Evolutionary conservation across 2,888 invertebrate species (phyloP).

Genomic region (Catonia carolina): DNA sequence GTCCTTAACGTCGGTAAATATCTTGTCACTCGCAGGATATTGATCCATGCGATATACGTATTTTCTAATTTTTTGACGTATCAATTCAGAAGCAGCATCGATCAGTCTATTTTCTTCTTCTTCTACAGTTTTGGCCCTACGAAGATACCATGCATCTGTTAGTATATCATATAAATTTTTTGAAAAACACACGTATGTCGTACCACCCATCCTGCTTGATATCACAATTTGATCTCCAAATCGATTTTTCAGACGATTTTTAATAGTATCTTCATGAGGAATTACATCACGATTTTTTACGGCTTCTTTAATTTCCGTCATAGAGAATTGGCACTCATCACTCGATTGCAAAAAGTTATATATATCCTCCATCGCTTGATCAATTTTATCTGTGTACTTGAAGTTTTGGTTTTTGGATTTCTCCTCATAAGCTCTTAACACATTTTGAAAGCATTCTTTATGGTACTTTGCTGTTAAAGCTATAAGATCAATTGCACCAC

Average conservation of each 20-base stretch:
- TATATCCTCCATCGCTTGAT: too few relatives aligned
- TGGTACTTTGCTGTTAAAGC: background rate
- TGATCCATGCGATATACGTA: background rate
- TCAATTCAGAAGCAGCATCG: conserved; percentile 1
- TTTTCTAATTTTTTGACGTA: background rate
- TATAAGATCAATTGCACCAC: background rate
- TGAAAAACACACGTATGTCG: conserved; percentile 1
- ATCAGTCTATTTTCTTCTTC: conserved; percentile 3
- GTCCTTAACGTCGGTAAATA: background rate
- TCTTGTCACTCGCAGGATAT: background rate
- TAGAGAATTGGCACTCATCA: too few relatives aligned
- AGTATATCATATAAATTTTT: conserved; percentile 3
- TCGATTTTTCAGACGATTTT: too few relatives aligned
- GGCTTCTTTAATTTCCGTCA: too few relatives aligned
- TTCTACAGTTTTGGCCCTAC: background rate
- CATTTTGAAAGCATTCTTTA: background rate
- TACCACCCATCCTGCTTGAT: background rate
- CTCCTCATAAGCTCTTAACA: background rate
- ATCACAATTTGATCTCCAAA: too few relatives aligned
- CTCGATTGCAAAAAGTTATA: too few relatives aligned
- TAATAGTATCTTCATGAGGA: conserved; percentile 6
- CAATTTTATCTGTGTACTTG: too few relatives aligned
- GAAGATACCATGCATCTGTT: background rate
- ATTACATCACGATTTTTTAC: background rate
- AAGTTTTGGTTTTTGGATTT: too few relatives aligned